Conservation (phyloP, 2,113 vertebrate species). For the Tympanuchus pallidicinctus region DNA sequence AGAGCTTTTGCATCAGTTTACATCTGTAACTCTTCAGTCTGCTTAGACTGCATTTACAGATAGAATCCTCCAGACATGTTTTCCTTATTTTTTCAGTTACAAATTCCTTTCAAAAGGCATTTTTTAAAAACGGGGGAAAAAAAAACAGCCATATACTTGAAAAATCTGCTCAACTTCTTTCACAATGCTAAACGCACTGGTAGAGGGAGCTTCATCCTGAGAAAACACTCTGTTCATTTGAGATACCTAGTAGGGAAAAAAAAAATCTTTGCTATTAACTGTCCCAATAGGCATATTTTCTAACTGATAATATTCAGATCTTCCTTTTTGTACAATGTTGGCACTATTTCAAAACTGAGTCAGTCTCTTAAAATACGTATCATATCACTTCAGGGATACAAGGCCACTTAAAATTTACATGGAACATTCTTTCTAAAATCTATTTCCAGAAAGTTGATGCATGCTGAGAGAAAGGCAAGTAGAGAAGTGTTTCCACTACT, state of each 20-base stretch:
- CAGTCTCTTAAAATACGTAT: slow-evolving; percentile 63
- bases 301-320: slow-evolving; percentile 44
- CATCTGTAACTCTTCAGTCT: background rate
- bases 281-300: slow-evolving; percentile 13
- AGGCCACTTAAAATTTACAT: slow-evolving; percentile 52
- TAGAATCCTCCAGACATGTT: background rate
- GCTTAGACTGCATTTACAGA: background rate
- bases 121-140: background rate
- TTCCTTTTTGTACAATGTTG: slow-evolving; percentile 53
- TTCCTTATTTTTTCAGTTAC: background rate
- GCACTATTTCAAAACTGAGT: slow-evolving; percentile 62
- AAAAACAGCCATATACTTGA: background rate
- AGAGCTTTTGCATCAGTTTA: background rate
- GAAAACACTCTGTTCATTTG: background rate
- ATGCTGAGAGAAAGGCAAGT: background rate
- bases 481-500: background rate
- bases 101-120: background rate
- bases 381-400: slow-evolving; percentile 54
- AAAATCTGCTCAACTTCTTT: background rate
- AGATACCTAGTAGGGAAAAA: background rate
- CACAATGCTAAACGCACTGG: background rate
- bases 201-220: background rate
- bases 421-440: slow-evolving; percentile 41
- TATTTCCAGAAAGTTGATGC: slow-evolving; percentile 27
- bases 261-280: background rate